These are phyloP conservation scores for Sturnira hondurensis DNA, from an alignment of 2,113 vertebrate genomes.

Conservation along the genomic window DNA sequence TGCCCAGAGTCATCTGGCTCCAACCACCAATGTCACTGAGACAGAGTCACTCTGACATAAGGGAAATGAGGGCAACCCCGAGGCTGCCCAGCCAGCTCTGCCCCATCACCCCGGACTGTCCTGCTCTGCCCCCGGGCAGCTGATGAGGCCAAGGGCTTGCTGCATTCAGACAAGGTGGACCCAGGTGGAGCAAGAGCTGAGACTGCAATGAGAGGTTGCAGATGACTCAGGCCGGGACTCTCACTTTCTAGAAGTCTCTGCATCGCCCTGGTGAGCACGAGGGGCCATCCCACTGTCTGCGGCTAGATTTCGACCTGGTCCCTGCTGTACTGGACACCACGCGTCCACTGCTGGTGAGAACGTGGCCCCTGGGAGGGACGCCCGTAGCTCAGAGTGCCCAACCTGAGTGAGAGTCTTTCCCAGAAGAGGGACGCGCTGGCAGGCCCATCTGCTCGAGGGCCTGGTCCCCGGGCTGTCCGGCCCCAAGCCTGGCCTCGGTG, in stretches of 20 bases:
- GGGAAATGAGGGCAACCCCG: not conserved
- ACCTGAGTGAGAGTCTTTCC: not conserved
- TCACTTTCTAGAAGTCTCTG: conserved; percentile 1
- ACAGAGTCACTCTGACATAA: rapidly evolving
- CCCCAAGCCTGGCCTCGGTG: not conserved
- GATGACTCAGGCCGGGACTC: not conserved
- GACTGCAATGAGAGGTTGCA: not conserved
- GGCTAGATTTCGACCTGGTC: not conserved
- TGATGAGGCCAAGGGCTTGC: not conserved
- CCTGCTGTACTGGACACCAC: too few relatives aligned
- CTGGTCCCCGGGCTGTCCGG: rapidly evolving
- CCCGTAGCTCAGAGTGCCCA: not conserved
- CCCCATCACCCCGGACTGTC: too few relatives aligned
- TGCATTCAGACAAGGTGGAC: not conserved
- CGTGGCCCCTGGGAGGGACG: not conserved
- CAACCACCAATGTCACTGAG: rapidly evolving
- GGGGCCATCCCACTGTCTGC: not conserved
- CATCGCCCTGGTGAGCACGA: not conserved
- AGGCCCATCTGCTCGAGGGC: rapidly evolving
- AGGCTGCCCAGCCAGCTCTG: not conserved
- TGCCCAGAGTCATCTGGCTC: not conserved
- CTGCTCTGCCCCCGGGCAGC: not conserved
- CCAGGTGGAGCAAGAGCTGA: not conserved
- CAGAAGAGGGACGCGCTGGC: too few relatives aligned
- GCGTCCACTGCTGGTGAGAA: not conserved